Conservation (phyloP, 2,113 vertebrate species). For the Orientallactaga bullata region DNA sequence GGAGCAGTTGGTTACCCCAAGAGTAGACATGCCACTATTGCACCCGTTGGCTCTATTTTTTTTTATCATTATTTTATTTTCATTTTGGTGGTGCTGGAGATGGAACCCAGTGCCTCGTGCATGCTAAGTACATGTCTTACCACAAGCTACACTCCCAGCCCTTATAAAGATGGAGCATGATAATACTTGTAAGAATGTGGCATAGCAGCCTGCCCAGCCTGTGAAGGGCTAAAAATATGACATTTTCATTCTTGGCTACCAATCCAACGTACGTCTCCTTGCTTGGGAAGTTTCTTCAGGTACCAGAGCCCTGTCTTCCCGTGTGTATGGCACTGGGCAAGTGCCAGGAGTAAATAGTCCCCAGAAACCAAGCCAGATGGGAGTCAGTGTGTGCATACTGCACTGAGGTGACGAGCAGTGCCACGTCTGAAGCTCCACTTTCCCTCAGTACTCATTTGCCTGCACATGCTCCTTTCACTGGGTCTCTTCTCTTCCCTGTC, state of each 20-base stretch:
- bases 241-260: neutral
- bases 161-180: neutral
- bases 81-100: neutral
- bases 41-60: neutral
- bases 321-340: neutral
- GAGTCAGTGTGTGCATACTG: neutral
- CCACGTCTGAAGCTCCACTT: neutral
- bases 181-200: neutral
- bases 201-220: too few species aligned
- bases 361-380: neutral
- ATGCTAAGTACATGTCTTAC: neutral
- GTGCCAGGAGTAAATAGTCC: neutral
- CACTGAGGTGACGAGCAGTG: neutral
- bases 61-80: neutral
- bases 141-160: neutral
- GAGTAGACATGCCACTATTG: too few species aligned
- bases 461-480: neutral
- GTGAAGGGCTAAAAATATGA: neutral
- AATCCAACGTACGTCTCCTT: neutral
- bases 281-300: neutral
- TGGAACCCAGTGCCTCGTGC: neutral
- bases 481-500: neutral
- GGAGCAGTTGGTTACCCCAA: too few species aligned
- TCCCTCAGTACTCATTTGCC: neutral
- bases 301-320: neutral